Base-by-base conservation (phyloP, 2,113 vertebrate species). In the Gallinago paraguaiae region DNA sequence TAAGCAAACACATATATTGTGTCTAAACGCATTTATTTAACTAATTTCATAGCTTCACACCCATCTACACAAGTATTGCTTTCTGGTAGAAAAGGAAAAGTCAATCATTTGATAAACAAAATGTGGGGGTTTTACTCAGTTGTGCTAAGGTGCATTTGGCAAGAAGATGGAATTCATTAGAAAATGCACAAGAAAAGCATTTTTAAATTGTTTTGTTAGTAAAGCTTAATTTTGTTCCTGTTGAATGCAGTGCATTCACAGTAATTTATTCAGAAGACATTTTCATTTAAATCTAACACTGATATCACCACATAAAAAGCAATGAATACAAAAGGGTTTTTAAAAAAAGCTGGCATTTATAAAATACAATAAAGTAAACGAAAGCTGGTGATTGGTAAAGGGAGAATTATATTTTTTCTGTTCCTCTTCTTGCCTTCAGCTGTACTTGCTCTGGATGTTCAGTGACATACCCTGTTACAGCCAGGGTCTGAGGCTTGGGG, bases 231-330 rank as follows among this genome's bases (percentile, higher is more conserved):
- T 94, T 68, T 31, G 68, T 77, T 88, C 79, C 43, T 25, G 17
- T 13, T 88, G 86, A 93, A 86, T 11, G 83, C 76, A 64, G 72
- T 6, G 72, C 88, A 80, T 64, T 80, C 91, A 70, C 56, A 46
- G 88, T 80, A 53, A 96, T 92, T 90, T 88, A 88, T 70, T 86
- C 91, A 24, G 17, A 7, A 95, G 71, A 63, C 79, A 33, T 82
- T 95, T 85, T 74, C 90, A 92, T 86, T 94, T 94, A 82, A 94
- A 95, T 94, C 79, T 69, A 90, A 76, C 59, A 31, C 60, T 35
- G 94, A 88, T 82, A 92, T 56, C 75, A 30, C 19, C 54, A 51
- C 31, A 53, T 35, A 72, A 37, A 88, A 71, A 59, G 20, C 71
- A 86, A 70, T 10, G 10, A 67, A 76, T 43, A 87, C 18, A 76